Conservation (phyloP, 2,797 vertebrate genomes). For the Mergus octosetaceus region DNA sequence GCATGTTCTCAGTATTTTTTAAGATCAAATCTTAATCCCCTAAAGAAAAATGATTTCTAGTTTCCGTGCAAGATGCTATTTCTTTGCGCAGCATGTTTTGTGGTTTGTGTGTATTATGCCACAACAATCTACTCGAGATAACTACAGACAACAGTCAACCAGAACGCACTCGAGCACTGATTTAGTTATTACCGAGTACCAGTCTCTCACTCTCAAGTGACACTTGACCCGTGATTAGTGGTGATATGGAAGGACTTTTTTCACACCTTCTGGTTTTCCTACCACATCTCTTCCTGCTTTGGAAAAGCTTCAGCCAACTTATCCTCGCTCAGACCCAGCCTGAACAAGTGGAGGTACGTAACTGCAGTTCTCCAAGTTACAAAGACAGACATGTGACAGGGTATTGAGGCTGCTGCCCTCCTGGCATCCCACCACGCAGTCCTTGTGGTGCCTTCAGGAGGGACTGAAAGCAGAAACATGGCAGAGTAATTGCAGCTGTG, state of each 20-base stretch:
- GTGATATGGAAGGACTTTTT: not conserved
- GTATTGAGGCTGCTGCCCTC: fast-evolving
- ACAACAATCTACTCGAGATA: not conserved
- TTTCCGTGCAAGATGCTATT: not conserved
- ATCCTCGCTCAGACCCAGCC: not conserved
- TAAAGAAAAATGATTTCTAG: not conserved
- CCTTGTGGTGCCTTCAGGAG: fast-evolving
- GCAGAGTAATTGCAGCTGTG: not conserved
- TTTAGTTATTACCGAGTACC: not conserved
- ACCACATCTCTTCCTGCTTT: not conserved
- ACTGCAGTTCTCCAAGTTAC: fast-evolving
- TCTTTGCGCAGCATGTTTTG: not conserved
- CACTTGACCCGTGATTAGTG: fast-evolving
- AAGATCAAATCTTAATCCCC: not conserved
- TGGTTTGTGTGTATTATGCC: not conserved
- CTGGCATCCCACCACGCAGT: fast-evolving
- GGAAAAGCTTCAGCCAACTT: not conserved
- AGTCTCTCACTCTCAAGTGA: not conserved
- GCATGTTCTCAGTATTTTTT: not conserved
- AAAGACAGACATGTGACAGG: fast-evolving
- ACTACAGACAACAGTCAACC: not conserved
- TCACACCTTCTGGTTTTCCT: not conserved
- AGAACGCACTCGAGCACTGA: not conserved
- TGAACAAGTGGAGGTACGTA: fast-evolving
- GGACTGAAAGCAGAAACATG: not conserved